Evolutionary conservation across 2,888 invertebrate species (phyloP), one percentile per base, ranked within the genome.

Genomic region (Synanthedon vespiformis): DNA sequence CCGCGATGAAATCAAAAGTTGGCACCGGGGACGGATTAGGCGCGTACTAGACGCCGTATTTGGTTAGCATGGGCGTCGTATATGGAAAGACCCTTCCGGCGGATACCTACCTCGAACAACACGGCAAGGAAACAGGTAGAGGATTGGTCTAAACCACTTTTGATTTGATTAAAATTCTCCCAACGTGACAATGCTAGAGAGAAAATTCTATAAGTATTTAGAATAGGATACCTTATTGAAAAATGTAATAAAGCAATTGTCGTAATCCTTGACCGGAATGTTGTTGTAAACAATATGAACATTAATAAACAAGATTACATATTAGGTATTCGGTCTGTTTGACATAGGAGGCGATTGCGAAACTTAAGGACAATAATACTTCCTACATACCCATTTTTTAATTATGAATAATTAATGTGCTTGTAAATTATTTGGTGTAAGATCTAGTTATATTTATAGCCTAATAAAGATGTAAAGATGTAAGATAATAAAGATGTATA

Each of bases 1-100:
- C 18, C 54, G 56, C 13, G 51, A 64, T 64, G 68, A 72, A 70
- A 70, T 61, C 66, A 67, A 73, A 61, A 72, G 68, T 65, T 57
- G 56, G 58, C 61, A 65, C 59, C 54, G 54, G 62, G 60, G 64
- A 65, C 66, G 69, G 72, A 75, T 75, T 78, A 78, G 72, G 67
- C 57, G 65, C 58, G 68, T 62, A 56, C 58, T 49, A 57, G 60
- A 53, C 40, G 55, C 77, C 74, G 55, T 70, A 68, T 67, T 66
- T 61, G 72, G 75, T 14, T 40, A 27, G 63, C 56, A 47, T 62
- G 57, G 67, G 61, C 64, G 63, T 56, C 67, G 52, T 56, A 64
- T 71, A 75, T 68, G 79, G 77, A 34, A 51, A 50, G 64, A 63
- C 73, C 72, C 74, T 79, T 80, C 81, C 80, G 80, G 74, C 74